phyloP scores from a whole-genome alignment of 1,140 invertebrate species.

The Bombus superbus region DNA sequence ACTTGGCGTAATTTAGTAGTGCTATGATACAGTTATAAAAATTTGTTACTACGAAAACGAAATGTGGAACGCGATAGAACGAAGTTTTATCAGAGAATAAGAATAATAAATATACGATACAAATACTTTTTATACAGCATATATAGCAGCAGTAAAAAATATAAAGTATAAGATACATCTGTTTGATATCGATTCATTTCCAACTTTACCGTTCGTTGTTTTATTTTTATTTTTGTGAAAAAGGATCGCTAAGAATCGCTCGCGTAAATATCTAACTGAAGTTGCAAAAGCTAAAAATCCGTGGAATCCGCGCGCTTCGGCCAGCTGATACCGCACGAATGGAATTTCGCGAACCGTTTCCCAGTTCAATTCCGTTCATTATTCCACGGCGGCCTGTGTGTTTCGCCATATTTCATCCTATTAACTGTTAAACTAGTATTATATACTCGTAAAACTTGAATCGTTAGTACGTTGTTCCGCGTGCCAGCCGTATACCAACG shows the following conservation, averaged over 20 bases:
- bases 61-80: too few relatives aligned
- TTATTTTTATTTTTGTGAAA: not conserved
- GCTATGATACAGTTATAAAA: too few relatives aligned
- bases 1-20: too few relatives aligned
- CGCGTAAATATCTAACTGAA: slow-evolving; percentile 34
- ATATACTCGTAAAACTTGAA: not conserved
- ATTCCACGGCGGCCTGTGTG: not conserved
- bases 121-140: too few relatives aligned
- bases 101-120: too few relatives aligned
- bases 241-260: not conserved
- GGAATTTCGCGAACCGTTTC: slow-evolving; percentile 25
- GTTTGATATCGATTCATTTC: not conserved
- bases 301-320: slow-evolving; percentile 21
- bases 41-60: too few relatives aligned
- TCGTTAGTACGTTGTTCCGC: not conserved
- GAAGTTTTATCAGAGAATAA: too few relatives aligned
- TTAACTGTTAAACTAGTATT: slow-evolving; percentile 15
- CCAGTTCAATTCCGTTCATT: slow-evolving; percentile 40
- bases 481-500: not conserved
- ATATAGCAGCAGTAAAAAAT: too few relatives aligned
- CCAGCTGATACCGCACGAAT: slow-evolving; percentile 25
- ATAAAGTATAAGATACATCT: too few relatives aligned
- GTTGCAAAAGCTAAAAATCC: slow-evolving; percentile 15
- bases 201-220: not conserved
- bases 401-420: slow-evolving; percentile 35